Evolutionary conservation across 2,888 invertebrate genomes (phyloP), one percentile per base, ranked within the genome.

Genomic region (Lacanobia oleracea): DNA sequence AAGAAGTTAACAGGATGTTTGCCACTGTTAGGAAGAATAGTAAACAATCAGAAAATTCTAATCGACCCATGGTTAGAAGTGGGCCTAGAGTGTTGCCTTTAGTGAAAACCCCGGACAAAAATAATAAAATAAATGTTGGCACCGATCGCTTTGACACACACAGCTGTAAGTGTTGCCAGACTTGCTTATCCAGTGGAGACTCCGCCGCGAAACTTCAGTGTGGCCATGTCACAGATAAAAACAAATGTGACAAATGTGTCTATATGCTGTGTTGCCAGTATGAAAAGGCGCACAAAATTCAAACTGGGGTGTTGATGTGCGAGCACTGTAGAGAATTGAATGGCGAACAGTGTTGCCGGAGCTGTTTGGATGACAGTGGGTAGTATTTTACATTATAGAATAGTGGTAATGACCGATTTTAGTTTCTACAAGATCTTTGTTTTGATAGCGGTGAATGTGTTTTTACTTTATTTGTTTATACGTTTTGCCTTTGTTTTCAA

Each of bases 1-100:
- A 94, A 79, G 95, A 95, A 88, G 94, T 95, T 0, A 94, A 95
- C 33, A 90, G 95, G 87, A 93, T 95, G 92, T 95, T 95, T 83
- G 95, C 95, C 0, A 94, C 89, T 8, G 93, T 95, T 0, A 89
- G 85, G 64, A 92, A 83, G 62, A 77, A 83, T n/a, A 83, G 59
- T 0, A 81, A 87, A 33, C 72, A 54, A 12, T 23, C 75, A 0
- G 90, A 91, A 50, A 82, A 87, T 53, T 57, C 75, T 0, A 95
- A 95, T n/a, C 91, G 94, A 45, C 95, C 95, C 0, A 27, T 89
- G 60, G 81, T 90, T 2, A 90, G 95, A 73, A 91, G 80, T 66
- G 95, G 95, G 0, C 95, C 95, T 0, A 91, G 95, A 86, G 90
- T 95, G 1, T 83, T 95, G 63, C 95, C 95, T 56, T 93, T 95